Evolutionary conservation across 2,113 vertebrate genomes (phyloP).

Genomic region (Eurystomus gularis): DNA sequence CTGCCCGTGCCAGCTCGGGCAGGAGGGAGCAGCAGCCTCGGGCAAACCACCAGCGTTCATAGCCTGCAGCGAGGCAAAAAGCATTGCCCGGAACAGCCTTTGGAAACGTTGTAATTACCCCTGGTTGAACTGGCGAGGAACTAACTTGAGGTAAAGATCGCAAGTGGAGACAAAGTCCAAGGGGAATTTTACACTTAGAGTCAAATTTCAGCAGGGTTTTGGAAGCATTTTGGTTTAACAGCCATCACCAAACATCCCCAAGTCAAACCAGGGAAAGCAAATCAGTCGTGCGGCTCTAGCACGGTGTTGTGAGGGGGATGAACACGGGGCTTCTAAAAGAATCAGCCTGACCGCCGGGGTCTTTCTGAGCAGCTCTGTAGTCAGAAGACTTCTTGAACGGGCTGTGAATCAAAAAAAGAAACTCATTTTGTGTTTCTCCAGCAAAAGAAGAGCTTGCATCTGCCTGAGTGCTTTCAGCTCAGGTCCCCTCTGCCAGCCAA

Average conservation of each 20-base stretch:
- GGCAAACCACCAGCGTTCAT: not conserved
- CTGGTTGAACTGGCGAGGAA: not conserved
- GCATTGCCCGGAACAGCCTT: not conserved
- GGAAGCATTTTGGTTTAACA: not conserved
- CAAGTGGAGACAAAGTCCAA: conserved; percentile 21
- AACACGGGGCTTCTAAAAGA: not conserved
- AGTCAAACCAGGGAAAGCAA: not conserved
- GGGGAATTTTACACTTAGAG: conserved; percentile 35
- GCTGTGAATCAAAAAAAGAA: not conserved
- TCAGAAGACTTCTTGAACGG: not conserved
- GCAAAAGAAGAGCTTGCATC: not conserved
- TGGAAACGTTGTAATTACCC: conserved; percentile 41
- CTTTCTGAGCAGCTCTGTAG: not conserved
- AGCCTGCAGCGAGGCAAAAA: conserved; percentile 37
- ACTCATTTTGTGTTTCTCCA: not conserved
- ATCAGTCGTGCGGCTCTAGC: not conserved
- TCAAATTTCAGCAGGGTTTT: conserved; percentile 24
- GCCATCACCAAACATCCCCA: not conserved
- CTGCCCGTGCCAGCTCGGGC: not conserved
- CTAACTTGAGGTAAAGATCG: not conserved
- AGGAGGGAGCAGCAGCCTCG: not conserved
- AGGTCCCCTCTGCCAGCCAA: conserved; percentile 9
- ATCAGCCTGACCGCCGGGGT: not conserved
- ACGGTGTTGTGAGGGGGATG: not conserved
- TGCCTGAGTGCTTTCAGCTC: not conserved